phyloP scores from a whole-genome alignment of 2,797 vertebrate genomes.

The Diplodus sargus region DNA sequence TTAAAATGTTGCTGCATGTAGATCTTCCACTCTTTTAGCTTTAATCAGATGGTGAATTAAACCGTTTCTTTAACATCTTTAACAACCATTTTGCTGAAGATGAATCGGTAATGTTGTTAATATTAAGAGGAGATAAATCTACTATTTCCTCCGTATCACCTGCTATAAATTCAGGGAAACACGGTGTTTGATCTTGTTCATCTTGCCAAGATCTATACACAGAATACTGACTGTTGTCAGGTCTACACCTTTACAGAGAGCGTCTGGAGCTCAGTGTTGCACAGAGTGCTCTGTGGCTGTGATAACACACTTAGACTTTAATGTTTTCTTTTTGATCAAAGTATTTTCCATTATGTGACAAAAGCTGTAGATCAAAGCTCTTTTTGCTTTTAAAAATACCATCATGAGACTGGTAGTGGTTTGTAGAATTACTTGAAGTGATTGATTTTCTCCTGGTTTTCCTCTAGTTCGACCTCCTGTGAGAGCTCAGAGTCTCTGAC shows the following conservation, averaged over 20 bases:
- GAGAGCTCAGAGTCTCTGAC: slow-evolving; percentile 5
- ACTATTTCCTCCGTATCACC: not conserved
- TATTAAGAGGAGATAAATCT: not conserved
- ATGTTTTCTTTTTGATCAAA: slow-evolving; percentile 52
- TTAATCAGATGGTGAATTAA: too few relatives aligned
- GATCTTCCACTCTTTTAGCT: not conserved
- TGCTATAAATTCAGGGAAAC: slow-evolving; percentile 24
- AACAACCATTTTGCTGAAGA: not conserved
- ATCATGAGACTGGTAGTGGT: slow-evolving; percentile 11
- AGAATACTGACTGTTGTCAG: slow-evolving; percentile 24
- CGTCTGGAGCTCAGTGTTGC: not conserved
- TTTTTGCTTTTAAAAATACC: slow-evolving; percentile 42
- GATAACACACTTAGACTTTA: slow-evolving; percentile 26
- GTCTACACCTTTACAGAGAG: not conserved
- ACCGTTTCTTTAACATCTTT: too few relatives aligned
- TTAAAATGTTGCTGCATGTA: not conserved
- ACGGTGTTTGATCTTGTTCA: not conserved
- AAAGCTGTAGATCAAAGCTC: slow-evolving; percentile 44
- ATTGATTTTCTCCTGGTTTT: slow-evolving; percentile 35
- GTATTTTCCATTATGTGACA: slow-evolving; percentile 20
- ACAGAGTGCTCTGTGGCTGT: slow-evolving; percentile 5
- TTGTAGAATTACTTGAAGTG: slow-evolving; percentile 36
- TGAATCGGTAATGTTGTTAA: not conserved
- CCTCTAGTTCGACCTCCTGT: slow-evolving; percentile 1
- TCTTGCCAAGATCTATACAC: slow-evolving; percentile 30